Evolutionary conservation across 2,113 vertebrate genomes (phyloP), one percentile per base, ranked within the genome.

Genomic region (Eulacestoma nigropectus): DNA sequence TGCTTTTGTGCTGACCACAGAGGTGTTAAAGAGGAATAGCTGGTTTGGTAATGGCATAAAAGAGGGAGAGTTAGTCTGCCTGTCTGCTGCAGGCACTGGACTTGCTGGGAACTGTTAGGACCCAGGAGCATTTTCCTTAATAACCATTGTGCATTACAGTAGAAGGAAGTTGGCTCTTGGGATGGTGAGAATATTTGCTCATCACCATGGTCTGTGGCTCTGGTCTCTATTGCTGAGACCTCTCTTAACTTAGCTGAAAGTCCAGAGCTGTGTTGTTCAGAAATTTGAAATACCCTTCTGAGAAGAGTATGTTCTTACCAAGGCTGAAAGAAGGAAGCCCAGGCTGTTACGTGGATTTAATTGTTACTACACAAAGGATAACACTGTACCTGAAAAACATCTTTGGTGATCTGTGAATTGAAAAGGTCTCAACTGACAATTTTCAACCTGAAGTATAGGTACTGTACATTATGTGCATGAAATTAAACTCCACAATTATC

Each of bases 1-100:
- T 79, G 72, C 23, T 65, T 88, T 73, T 95, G 73, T 94, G 91
- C 91, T 95, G 90, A 87, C 95, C 3, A 3, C 90, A 88, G 68
- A 90, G 57, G 32, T 81, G 39, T 91, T 62, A 32, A 90, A 95
- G 93, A 87, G 68, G 93, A 92, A 52, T 70, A 92, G 92, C 95
- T 93, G 85, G 87, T 96, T 96, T 93, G 85, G 87, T 95, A 88
- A 74, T 30, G 42, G 52, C 53, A 25, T 23, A 3, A 49, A 50
- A 59, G 79, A 67, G 55, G n/a, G 57, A 80, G 62, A 95, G 64
- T 86, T 74, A 67, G 56, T 23, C 23, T 80, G 42, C 35, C 35
- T 88, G 55, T 35, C 55, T 92, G 64, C 76, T 96, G 52, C 77
- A 89, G 80, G 89, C 55, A 70, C 47, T 55, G 83, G 42, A 41